A percentile compares a stretch with the other conserved stretches of the same genome.
Conservation (phyloP, 2,888 invertebrate genomes). For the Nymphalis c-album region DNA sequence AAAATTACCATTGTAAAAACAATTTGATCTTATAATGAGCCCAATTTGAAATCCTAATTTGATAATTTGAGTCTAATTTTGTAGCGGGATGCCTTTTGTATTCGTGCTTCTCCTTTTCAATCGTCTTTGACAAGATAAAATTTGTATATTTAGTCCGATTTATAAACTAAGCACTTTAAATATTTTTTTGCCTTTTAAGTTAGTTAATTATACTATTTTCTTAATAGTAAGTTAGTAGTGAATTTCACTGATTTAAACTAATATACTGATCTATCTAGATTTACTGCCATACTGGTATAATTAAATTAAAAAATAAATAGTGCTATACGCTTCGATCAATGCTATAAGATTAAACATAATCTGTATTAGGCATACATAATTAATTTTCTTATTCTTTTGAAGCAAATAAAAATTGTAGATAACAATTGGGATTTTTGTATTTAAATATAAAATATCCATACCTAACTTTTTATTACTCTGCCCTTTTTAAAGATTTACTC, state of each 20-base stretch:
- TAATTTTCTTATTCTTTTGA: background rate
- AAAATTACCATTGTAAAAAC: slow-evolving; percentile 44
- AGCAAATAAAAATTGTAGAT: background rate
- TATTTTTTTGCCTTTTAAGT: background rate
- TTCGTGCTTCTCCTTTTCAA: slow-evolving; percentile 28
- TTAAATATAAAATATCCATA: background rate
- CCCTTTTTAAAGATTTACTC: slow-evolving; percentile 32
- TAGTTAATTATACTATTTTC: background rate
- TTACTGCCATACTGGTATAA: too few species aligned
- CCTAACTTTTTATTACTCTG: slow-evolving; percentile 14
- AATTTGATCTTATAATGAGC: slow-evolving; percentile 45
- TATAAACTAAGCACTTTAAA: background rate
- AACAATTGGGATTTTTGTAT: slow-evolving; percentile 1
- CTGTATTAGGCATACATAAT: too few species aligned
- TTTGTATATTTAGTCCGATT: too few species aligned
- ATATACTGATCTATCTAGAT: too few species aligned
- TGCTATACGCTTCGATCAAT: too few species aligned
- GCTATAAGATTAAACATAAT: too few species aligned
- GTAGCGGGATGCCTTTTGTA: slow-evolving; percentile 38
- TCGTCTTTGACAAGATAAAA: slow-evolving; percentile 5
- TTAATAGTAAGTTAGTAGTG: too few species aligned
- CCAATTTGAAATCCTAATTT: slow-evolving; percentile 50
- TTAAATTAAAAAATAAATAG: too few species aligned
- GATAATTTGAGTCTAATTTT: slow-evolving; percentile 49
- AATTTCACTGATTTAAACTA: too few species aligned